These are phyloP conservation scores for Exaiptasia diaphana DNA, from an alignment of 64 coral and sea anemone species.

Conservation along the genomic window DNA sequence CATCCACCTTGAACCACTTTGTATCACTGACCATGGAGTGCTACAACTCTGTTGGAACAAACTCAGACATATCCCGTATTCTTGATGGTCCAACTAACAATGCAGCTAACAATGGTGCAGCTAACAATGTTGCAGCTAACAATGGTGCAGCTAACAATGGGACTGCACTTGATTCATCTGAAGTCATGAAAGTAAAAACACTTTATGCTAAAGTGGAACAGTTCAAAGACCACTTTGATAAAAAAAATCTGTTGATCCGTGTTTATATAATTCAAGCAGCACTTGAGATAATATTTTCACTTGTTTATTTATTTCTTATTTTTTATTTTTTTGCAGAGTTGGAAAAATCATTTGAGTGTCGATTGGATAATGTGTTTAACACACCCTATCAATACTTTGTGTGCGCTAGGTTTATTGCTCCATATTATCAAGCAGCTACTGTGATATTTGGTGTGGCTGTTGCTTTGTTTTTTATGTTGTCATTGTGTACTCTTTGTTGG, in stretches of 20 bases:
- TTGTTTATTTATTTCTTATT: neutral
- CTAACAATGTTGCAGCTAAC: neutral
- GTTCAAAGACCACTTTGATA: neutral
- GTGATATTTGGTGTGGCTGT: neutral
- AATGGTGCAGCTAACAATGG: neutral
- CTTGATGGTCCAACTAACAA: neutral
- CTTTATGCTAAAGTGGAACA: neutral
- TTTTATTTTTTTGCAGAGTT: neutral
- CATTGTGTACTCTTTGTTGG: neutral
- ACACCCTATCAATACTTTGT: neutral
- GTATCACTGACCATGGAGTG: constrained; percentile 43
- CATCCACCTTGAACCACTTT: constrained; percentile 44
- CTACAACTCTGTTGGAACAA: constrained; percentile 30
- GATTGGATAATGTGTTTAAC: neutral
- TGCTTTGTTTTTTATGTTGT: neutral
- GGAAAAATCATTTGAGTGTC: neutral
- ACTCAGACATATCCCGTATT: constrained; percentile 7
- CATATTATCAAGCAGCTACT: neutral
- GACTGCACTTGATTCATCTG: neutral
- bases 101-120: neutral
- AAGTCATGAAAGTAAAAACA: neutral
- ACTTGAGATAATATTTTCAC: neutral
- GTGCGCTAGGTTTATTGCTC: neutral
- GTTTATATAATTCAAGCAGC: neutral
- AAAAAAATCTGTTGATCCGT: neutral